Base-by-base conservation (phyloP, 2,888 invertebrate genomes). In the Lithophane ornitopus region DNA sequence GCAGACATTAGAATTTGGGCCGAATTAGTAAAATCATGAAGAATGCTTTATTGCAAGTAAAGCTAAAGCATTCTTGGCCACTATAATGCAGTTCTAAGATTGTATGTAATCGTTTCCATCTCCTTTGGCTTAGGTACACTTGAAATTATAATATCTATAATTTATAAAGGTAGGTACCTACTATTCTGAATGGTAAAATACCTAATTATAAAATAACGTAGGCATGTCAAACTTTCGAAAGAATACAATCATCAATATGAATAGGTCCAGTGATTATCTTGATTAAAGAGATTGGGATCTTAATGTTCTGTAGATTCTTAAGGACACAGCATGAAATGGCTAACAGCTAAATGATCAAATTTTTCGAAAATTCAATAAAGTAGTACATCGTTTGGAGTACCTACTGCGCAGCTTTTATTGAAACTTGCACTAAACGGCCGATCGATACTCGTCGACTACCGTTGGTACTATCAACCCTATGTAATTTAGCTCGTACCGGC, bases 351-450 rank as follows among this genome's bases (percentile, higher is more conserved):
- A 66, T 49, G 26, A 52, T n/a, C 4, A 19, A 66, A 65, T 81
- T n/a, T n/a, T n/a, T n/a, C 16, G 28, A 59, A 39, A 34, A 34
- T 34, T 34, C 34, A 34, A 41, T 49, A 22, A 26, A 46, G 6
- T 46, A 4, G 6, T 34, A n/a, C 22, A n/a, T 34, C 0, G n/a
- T 28, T 19, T 44, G 14, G 16, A 22, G 49, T 67, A 58, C 34
- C 11, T 3, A 67, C 46, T 74, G 85, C 81, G 85, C 81, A 74
- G 81, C 19, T 54, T 58, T 39, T 34, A 58, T 83, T 65, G 59
- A 56, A 79, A 65, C 69, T 28, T 80, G 82, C 76, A 76, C 22
- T 81, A n/a, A 14, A 11, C 46, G 7, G 12, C 34, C 61, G 67
- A 67, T 85, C 82, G 39, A 85, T 85, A 85, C 44, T 44, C 6